phyloP scores from a whole-genome alignment of 2,113 vertebrate species.

The Hydropotes inermis region DNA sequence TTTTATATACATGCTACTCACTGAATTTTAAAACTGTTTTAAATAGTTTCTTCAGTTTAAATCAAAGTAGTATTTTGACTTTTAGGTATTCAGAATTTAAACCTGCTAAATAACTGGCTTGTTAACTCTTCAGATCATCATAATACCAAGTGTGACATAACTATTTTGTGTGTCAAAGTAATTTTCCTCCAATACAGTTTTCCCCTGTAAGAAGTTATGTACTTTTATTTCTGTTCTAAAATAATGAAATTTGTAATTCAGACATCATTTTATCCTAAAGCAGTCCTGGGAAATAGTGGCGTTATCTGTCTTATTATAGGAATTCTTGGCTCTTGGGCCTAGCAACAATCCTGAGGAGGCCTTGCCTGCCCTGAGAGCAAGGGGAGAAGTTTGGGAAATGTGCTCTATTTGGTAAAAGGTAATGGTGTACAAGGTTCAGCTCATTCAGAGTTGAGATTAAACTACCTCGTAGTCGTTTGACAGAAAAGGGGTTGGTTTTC shows the following conservation, averaged over 20 bases:
- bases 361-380: slow-evolving; percentile 11
- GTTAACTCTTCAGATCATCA: slow-evolving; percentile 38
- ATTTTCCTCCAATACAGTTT: slow-evolving; percentile 43
- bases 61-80: neutral
- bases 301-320: slow-evolving; percentile 40
- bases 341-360: slow-evolving; percentile 28
- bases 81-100: slow-evolving; percentile 1
- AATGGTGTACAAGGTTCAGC: slow-evolving; percentile 48
- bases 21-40: neutral
- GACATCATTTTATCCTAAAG: slow-evolving; percentile 57
- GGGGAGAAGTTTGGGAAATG: slow-evolving; percentile 2
- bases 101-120: slow-evolving; percentile 24
- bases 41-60: neutral
- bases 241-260: slow-evolving; percentile 65
- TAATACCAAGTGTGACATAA: slow-evolving; percentile 53
- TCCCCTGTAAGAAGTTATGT: slow-evolving; percentile 36
- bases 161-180: slow-evolving; percentile 54
- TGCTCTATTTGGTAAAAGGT: slow-evolving; percentile 19
- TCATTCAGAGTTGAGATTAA: slow-evolving; percentile 55
- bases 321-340: slow-evolving; percentile 44
- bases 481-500: slow-evolving; percentile 4
- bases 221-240: slow-evolving; percentile 61
- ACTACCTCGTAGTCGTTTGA: slow-evolving; percentile 10
- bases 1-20: neutral
- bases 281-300: slow-evolving; percentile 32